These are phyloP conservation scores for Frankliniella fusca DNA, from an alignment of 2,888 invertebrate species.

Conservation along the genomic window DNA sequence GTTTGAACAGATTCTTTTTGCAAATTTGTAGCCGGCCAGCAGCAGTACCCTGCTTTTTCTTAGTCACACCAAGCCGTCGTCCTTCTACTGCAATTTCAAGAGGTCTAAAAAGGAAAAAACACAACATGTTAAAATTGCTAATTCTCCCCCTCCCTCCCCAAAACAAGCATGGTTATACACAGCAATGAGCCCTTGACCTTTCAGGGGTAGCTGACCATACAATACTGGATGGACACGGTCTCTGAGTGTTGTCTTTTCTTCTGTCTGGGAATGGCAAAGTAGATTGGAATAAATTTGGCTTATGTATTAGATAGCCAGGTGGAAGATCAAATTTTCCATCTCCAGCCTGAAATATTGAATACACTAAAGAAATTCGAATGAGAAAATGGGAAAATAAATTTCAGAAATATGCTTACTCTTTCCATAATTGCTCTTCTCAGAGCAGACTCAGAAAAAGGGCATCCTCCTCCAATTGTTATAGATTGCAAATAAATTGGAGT, in stretches of 20 bases:
- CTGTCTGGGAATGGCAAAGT: conserved; percentile 17
- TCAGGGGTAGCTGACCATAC: not conserved
- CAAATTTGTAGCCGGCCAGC: conserved; percentile 49
- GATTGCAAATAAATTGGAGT: conserved; percentile 65
- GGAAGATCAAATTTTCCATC: not conserved
- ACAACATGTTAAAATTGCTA: not conserved
- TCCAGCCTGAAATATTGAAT: conserved; percentile 27
- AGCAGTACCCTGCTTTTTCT: conserved; percentile 52
- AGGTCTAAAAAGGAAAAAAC: conserved; percentile 48
- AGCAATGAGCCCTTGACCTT: not conserved
- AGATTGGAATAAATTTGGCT: conserved; percentile 9
- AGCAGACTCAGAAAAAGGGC: conserved; percentile 59
- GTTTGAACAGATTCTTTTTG: conserved; percentile 45
- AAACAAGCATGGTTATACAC: too few species aligned
- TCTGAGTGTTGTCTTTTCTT: not conserved
- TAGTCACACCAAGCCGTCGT: conserved; percentile 71
- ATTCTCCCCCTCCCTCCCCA: too few species aligned
- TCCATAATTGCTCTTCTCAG: conserved; percentile 54
- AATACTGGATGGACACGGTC: conserved; percentile 33
- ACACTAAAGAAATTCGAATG: not conserved
- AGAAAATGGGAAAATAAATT: conserved; percentile 27
- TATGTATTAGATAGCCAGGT: not conserved
- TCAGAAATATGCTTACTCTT: conserved; percentile 42
- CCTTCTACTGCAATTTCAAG: conserved; percentile 73
- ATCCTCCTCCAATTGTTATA: conserved; percentile 65